Base-by-base conservation (phyloP, 2,113 vertebrate genomes). In the Halcyon senegalensis region DNA sequence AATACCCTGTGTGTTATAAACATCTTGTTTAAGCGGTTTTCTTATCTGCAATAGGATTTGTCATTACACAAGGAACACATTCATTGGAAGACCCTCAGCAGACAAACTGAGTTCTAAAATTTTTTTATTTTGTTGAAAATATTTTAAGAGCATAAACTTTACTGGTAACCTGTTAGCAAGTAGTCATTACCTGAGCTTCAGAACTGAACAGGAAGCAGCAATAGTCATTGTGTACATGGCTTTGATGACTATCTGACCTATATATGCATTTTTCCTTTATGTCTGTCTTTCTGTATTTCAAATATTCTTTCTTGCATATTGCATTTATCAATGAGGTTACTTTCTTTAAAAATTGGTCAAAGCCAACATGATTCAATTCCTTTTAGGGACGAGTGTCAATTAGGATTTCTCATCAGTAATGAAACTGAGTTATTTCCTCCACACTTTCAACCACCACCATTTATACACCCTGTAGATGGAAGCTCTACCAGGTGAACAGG, bases 301-400 rank as follows among this genome's bases (percentile, higher is more conserved):
- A 31, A 55, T 55, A 53, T 53, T 53, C 24, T 27, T 53, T 53
- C 51, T 27, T 27, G 51, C 27, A 53, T 53, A 31, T 55, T 55
- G 53, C 31, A 55, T 55, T 55, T 55, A 55, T 30, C 53, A 55
- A 11, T 55, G 53, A 55, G 53, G 25, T 31, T 55, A 31, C 53
- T 31, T 31, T 28, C 53, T 55, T 88, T 31, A 83, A 66, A 83
- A 84, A 46, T 17, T 28, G 28, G 28, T 18, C 50, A 62, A 37
- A 84, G 4, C 11, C 62, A 33, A 15, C 27, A 62, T 0, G 1
- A 56, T 44, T 80, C 6, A 25, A 33, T 46, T 28, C 27, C 35
- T 43, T 66, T 44, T 59, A 51, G 6, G n/a, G 4, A 58, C 1
- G 1, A 81, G 13, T 7, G 1, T 14, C 3, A 1, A 30, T 50